phyloP scores from a whole-genome alignment of 2,888 invertebrate genomes.

The Cancer borealis region DNA sequence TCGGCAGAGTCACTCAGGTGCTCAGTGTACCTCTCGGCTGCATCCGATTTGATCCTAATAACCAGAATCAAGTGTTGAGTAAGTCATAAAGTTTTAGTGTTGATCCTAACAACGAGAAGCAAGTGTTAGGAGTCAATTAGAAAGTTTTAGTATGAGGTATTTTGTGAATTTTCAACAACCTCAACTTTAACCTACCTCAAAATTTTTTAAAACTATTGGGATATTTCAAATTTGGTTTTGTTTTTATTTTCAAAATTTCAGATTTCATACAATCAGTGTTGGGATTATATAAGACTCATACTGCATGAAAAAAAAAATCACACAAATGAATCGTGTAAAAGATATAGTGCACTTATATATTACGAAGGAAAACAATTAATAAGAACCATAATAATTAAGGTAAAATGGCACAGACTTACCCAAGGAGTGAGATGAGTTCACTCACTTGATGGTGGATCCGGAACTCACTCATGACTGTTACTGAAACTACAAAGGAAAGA shows the following conservation, averaged over 20 bases:
- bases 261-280: too few species aligned
- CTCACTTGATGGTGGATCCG: slow-evolving; percentile 68
- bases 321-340: too few species aligned
- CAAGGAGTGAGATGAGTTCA: slow-evolving; percentile 65
- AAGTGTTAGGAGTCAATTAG: background rate
- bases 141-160: background rate
- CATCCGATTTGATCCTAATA: slow-evolving; percentile 57
- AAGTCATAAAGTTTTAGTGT: background rate
- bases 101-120: slow-evolving; percentile 49
- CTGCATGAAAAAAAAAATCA: background rate
- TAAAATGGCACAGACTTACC: slow-evolving; percentile 52
- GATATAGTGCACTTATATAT: too few species aligned
- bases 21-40: slow-evolving; percentile 67
- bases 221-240: too few species aligned
- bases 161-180: background rate
- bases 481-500: background rate
- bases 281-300: too few species aligned
- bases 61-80: background rate
- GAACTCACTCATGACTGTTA: slow-evolving; percentile 66
- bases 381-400: background rate
- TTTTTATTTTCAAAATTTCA: too few species aligned
- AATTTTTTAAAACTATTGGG: background rate
- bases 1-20: slow-evolving; percentile 56
- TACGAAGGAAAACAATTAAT: too few species aligned
- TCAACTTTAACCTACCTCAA: background rate